phyloP scores from a whole-genome alignment of 1,140 invertebrate genomes.

The Apis mellifera region DNA sequence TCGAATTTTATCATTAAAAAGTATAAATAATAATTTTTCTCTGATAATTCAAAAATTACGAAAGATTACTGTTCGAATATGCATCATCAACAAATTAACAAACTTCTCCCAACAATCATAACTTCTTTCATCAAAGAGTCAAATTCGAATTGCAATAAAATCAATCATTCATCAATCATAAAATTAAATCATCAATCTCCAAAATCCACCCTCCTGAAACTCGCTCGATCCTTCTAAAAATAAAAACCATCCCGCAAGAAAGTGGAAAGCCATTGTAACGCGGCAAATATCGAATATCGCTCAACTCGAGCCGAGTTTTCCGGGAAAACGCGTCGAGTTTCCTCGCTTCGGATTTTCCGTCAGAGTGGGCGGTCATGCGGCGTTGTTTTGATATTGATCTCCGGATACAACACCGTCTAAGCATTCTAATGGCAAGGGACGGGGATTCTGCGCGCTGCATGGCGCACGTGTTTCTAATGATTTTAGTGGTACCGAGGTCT shows the following conservation, averaged over 20 bases:
- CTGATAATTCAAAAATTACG: no score
- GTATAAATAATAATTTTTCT: no score
- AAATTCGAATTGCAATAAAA: no score
- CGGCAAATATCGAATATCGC: background rate
- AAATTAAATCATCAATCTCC: no score
- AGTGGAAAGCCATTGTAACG: background rate
- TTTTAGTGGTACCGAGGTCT: constrained; percentile 76
- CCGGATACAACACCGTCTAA: constrained; percentile 74
- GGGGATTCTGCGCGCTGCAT: constrained; percentile 70
- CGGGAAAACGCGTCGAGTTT: background rate
- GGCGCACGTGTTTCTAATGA: constrained; percentile 78
- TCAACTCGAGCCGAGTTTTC: background rate
- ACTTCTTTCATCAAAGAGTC: no score
- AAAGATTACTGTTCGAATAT: no score
- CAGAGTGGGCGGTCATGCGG: constrained; percentile 54
- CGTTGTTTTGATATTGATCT: constrained; percentile 79
- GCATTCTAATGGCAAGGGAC: constrained; percentile 73
- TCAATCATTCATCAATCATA: no score
- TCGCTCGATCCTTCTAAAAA: background rate
- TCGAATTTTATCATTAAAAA: no score
- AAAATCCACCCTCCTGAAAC: no score
- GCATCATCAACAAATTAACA: no score
- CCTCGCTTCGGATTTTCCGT: constrained; percentile 28
- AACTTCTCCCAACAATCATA: no score
- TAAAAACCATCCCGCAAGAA: no score